These are phyloP conservation scores for Ornithoptera priamus DNA, from an alignment of 2,888 invertebrate genomes.

Conservation along the genomic window DNA sequence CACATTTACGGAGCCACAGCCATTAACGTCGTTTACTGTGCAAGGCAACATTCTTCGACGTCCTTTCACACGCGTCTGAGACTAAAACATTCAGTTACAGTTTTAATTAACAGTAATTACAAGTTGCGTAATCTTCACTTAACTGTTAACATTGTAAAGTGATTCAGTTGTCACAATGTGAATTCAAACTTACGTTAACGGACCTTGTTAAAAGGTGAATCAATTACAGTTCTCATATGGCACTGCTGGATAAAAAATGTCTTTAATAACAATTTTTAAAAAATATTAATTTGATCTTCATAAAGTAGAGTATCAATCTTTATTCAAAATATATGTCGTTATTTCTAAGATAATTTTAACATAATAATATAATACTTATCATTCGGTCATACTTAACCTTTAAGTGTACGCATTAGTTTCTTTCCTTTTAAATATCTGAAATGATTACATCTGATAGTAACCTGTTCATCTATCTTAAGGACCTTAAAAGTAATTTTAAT, in stretches of 20 bases:
- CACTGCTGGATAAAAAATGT: neutral
- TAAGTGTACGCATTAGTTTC: no score
- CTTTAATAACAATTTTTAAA: no score
- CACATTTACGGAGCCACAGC: neutral
- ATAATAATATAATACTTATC: no score
- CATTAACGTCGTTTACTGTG: constrained; percentile 21
- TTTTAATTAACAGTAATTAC: constrained; percentile 63
- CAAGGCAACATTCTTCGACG: constrained; percentile 30
- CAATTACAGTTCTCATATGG: neutral
- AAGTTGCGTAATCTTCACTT: constrained; percentile 56
- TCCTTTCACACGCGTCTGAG: constrained; percentile 34
- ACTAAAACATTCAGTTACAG: constrained; percentile 44
- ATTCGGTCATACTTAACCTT: no score
- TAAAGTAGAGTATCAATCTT: no score
- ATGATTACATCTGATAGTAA: no score
- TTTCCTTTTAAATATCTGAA: no score
- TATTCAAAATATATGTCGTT: no score
- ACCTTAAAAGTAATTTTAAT: no score
- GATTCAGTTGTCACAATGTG: constrained; percentile 32
- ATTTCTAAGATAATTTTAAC: no score
- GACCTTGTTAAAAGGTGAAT: neutral
- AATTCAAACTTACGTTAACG: constrained; percentile 3
- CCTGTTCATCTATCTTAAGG: no score
- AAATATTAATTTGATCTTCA: no score
- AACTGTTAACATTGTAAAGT: constrained; percentile 61